phyloP scores from a whole-genome alignment of 2,888 invertebrate species.

The Diadegma fenestrale region DNA sequence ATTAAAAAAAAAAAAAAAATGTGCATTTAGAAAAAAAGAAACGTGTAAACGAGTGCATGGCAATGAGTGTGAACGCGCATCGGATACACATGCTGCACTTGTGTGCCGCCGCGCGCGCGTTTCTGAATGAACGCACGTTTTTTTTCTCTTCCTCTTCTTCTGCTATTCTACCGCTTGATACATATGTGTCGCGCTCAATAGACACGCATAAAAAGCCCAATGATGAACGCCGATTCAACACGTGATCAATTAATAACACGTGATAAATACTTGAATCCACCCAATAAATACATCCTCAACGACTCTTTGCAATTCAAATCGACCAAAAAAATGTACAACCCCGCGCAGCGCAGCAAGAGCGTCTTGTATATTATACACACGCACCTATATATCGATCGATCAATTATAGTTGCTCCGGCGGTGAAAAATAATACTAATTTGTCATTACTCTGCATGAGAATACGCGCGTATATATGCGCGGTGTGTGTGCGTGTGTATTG shows the following conservation, averaged over 20 bases:
- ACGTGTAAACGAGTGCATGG: not conserved
- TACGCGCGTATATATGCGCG: not conserved
- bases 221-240: conserved; percentile 11
- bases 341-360: too few relatives aligned
- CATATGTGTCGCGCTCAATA: conserved; percentile 9
- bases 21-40: not conserved
- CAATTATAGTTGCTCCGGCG: too few relatives aligned
- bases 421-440: not conserved
- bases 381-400: too few relatives aligned
- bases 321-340: not conserved
- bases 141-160: not conserved
- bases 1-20: not conserved
- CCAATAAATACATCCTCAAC: not conserved
- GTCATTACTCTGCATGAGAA: not conserved
- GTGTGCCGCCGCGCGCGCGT: not conserved
- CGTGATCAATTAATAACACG: conserved; percentile 12
- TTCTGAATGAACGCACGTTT: not conserved
- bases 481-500: not conserved
- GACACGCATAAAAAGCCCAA: conserved; percentile 3
- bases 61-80: not conserved
- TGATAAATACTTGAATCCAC: not conserved
- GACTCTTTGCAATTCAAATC: not conserved
- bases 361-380: too few relatives aligned
- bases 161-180: not conserved
- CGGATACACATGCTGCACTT: not conserved